Percentiles rank a stretch among this genome's conserved stretches.
These are phyloP conservation scores for Acyrthosiphon pisum DNA, from an alignment of 1,140 invertebrate species.

Conservation along the genomic window DNA sequence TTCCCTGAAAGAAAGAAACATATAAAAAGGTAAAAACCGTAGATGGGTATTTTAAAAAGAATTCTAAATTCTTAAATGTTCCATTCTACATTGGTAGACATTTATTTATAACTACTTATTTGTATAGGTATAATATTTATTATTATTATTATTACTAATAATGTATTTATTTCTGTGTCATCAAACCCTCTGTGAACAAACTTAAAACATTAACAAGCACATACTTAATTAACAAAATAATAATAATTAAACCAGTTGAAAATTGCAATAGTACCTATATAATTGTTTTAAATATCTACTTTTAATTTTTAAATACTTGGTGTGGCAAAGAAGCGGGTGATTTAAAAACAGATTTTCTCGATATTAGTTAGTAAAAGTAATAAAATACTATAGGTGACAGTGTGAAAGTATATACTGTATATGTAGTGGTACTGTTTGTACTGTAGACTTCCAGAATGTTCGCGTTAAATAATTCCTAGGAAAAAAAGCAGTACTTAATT, in stretches of 20 bases:
- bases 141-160: neutral
- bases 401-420: too few relatives aligned
- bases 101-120: neutral
- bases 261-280: neutral
- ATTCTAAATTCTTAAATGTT: neutral
- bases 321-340: too few relatives aligned
- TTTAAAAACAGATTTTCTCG: too few relatives aligned
- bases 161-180: neutral
- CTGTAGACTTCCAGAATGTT: too few relatives aligned
- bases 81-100: neutral
- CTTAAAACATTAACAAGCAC: neutral
- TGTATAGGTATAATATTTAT: neutral
- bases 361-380: too few relatives aligned
- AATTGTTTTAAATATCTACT: neutral
- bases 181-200: neutral
- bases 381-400: too few relatives aligned
- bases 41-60: neutral
- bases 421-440: too few relatives aligned
- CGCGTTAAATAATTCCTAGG: too few relatives aligned
- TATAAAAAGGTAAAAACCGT: neutral
- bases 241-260: neutral
- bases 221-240: neutral
- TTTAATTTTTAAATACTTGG: too few relatives aligned
- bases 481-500: too few relatives aligned
- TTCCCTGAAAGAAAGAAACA: neutral